phyloP scores from a whole-genome alignment of 2,113 vertebrate species.

The Circaetus cinerascens region DNA sequence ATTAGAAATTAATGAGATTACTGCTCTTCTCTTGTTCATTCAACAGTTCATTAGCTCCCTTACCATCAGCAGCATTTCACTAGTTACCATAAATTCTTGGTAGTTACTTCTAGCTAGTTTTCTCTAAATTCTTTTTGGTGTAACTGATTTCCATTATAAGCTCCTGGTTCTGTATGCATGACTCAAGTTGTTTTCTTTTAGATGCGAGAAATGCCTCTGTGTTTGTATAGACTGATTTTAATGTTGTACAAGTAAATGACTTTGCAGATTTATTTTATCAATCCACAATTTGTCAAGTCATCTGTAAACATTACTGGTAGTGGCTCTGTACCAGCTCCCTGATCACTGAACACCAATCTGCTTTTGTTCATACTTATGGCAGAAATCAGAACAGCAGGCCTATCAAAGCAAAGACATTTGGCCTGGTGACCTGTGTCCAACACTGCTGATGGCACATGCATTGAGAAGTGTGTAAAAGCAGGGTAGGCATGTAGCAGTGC shows the following conservation, averaged over 20 bases:
- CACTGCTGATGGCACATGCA: accelerated
- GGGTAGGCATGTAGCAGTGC: neutral
- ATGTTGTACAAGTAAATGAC: neutral
- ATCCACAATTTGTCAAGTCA: neutral
- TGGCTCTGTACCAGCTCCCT: neutral
- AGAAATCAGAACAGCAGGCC: neutral
- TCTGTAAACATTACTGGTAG: neutral
- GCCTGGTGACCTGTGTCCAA: neutral
- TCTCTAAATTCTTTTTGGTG: neutral
- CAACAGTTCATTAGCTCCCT: neutral
- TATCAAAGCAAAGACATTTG: accelerated
- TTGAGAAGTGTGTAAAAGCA: neutral
- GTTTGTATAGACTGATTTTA: neutral
- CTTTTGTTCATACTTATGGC: accelerated
- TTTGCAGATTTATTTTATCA: neutral
- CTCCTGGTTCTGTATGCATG: neutral
- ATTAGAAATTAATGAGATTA: neutral
- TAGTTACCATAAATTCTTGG: neutral
- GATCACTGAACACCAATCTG: neutral
- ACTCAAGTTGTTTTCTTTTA: neutral
- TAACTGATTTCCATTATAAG: neutral
- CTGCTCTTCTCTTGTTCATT: too few relatives aligned
- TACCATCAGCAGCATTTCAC: neutral
- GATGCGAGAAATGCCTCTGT: neutral
- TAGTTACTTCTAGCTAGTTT: neutral